Evolutionary conservation across 2,113 vertebrate genomes (phyloP).

Genomic region (human (Homo sapiens)): GRCh38 chr5:72699001-72699500

Average conservation of each 20-base stretch:
- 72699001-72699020: neutral
- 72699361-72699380: neutral
- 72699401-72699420: neutral
- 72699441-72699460: neutral
- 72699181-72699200: neutral
- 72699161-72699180: neutral
- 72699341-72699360: slow-evolving; percentile 7
- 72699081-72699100: neutral
- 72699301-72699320: neutral
- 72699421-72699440: neutral
- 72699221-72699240: neutral
- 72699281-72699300: neutral
- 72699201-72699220: neutral
- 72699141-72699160: neutral
- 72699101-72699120: neutral
- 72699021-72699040: neutral
- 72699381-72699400: neutral
- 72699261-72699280: neutral
- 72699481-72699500: neutral
- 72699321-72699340: neutral
- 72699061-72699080: neutral
- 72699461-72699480: neutral
- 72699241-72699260: neutral
- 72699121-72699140: neutral
- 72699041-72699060: neutral